Base-by-base conservation (phyloP, 2,113 vertebrate genomes). In the Romanogobio albipinnatus region DNA sequence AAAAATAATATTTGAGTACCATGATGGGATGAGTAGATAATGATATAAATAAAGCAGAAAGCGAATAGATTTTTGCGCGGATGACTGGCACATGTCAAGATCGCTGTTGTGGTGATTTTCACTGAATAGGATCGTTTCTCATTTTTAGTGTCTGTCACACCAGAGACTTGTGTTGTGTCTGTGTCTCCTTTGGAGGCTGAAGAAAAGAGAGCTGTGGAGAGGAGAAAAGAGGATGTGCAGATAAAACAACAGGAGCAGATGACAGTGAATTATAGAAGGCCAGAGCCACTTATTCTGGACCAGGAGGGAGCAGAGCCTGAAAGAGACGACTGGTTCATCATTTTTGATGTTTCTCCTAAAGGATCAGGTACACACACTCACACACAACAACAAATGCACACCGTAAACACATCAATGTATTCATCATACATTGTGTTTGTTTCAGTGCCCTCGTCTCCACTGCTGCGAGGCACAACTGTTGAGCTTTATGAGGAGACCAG, bases 271-370 rank as follows among this genome's bases (percentile, higher is more conserved):
- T 77, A 87, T 49, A 82, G 73, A 85, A 73, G n/a, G 85, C 83
- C 62, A 70, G 76, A 84, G 83, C 49, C 76, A 45, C 51, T 26
- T 22, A 64, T 84, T 49, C 62, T 86, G 13, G 82, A 77, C 78
- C 62, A 45, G 56, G 84, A 19, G 5, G 22, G 56, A 22, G 24
- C 2, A 83, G 86, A 85, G 39, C 62, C 78, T 19, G 73, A 75
- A 58, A 90, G 74, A 85, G 73, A 93, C 82, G 89, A 92, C 77
- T 93, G 92, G 92, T 93, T 87, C 81, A 82, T 68, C 47, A 85
- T 87, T 75, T 84, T 90, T 73, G 88, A 90, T 85, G 79, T 87
- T 74, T 51, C 88, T 47, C 45, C 77, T 58, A 91, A 89, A 86
- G 87, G 86, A 89, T 88, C 87, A 92, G 92, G 93, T 95, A 92